phyloP scores from a whole-genome alignment of 2,797 vertebrate species.

The Prunella strophiata region DNA sequence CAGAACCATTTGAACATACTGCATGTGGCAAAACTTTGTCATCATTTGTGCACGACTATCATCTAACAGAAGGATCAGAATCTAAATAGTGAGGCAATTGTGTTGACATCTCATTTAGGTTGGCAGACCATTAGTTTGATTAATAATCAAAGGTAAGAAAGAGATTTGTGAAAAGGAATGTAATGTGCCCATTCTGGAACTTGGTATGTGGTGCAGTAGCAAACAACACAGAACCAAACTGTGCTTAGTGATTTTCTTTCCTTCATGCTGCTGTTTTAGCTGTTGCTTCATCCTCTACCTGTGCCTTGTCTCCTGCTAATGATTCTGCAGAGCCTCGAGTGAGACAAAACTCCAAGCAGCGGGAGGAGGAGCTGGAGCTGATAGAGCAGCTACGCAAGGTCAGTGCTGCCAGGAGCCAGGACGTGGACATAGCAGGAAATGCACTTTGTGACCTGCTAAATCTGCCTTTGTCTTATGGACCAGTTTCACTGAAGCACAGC shows the following conservation, averaged over 20 bases:
- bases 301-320: slow-evolving; percentile 51
- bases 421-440: fast-evolving
- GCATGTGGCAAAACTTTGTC: background rate
- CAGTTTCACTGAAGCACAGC: background rate
- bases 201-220: background rate
- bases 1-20: background rate
- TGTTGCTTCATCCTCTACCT: slow-evolving; percentile 55
- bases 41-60: background rate
- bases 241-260: background rate
- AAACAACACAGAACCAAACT: background rate
- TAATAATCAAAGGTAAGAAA: background rate
- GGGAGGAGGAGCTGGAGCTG: slow-evolving; percentile 85
- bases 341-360: slow-evolving; percentile 72
- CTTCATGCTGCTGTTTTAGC: slow-evolving; percentile 39
- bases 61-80: background rate
- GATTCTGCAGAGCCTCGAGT: slow-evolving; percentile 59
- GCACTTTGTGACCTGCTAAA: background rate
- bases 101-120: background rate
- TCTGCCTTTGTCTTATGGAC: background rate
- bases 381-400: slow-evolving; percentile 94
- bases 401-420: background rate
- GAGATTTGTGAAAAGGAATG: background rate
- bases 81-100: background rate
- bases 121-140: background rate
- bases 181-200: background rate